phyloP scores from a whole-genome alignment of 2,888 invertebrate species.

The Argyresthia goedartella region DNA sequence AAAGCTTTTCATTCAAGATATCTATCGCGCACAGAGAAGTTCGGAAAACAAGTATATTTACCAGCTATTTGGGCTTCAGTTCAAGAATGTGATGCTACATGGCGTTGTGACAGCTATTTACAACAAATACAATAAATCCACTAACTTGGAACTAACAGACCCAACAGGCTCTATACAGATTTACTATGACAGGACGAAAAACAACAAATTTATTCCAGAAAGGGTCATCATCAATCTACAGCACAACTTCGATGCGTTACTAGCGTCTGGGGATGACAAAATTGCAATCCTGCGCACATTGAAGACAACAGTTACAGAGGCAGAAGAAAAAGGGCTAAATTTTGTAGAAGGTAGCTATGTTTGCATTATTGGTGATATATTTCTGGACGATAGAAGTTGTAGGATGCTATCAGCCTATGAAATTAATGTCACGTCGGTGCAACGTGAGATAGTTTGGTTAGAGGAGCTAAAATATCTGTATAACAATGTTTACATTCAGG shows the following conservation, averaged over 20 bases:
- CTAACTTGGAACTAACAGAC: slow-evolving; percentile 49
- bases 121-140: slow-evolving; percentile 25
- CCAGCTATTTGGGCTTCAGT: slow-evolving; percentile 42
- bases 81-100: slow-evolving; percentile 56
- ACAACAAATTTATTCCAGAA: slow-evolving; percentile 25
- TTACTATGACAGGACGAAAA: slow-evolving; percentile 42
- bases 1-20: slow-evolving; percentile 55
- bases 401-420: slow-evolving; percentile 50
- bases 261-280: slow-evolving; percentile 34
- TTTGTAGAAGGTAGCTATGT: slow-evolving; percentile 40
- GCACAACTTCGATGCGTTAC: slow-evolving; percentile 26
- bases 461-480: slow-evolving; percentile 54
- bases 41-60: slow-evolving; percentile 45
- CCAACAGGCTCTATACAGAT: slow-evolving; percentile 48
- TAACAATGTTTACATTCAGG: slow-evolving; percentile 45
- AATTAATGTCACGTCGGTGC: slow-evolving; percentile 32
- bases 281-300: slow-evolving; percentile 37
- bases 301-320: slow-evolving; percentile 31
- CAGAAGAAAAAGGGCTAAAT: slow-evolving; percentile 20
- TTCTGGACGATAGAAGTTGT: slow-evolving; percentile 33
- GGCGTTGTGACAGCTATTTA: slow-evolving; percentile 47
- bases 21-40: slow-evolving; percentile 45
- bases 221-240: slow-evolving; percentile 30
- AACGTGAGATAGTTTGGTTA: slow-evolving; percentile 51
- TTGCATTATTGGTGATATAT: slow-evolving; percentile 47